Conservation (phyloP, 2,888 invertebrate species). For the Pilophorus perplexus region DNA sequence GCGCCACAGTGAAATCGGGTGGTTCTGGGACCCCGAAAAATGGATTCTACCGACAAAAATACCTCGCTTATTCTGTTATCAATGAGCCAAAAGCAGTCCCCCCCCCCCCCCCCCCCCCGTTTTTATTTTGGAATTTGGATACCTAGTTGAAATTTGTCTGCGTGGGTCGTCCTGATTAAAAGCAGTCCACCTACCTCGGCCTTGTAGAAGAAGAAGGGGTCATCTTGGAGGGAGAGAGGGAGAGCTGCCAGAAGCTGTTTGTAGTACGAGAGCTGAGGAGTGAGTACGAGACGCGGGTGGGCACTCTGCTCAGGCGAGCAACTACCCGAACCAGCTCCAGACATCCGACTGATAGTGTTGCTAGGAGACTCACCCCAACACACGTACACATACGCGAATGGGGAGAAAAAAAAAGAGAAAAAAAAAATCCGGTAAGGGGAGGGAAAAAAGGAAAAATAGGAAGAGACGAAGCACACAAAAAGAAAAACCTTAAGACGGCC, state of each 20-base stretch:
- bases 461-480: background rate
- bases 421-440: slow-evolving; percentile 21
- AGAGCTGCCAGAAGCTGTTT: slow-evolving; percentile 49
- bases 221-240: slow-evolving; percentile 45
- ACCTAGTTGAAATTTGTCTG: no score
- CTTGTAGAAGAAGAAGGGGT: slow-evolving; percentile 41
- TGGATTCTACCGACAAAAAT: no score
- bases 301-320: slow-evolving; percentile 41
- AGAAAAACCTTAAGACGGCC: slow-evolving; percentile 2
- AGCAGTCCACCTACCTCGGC: slow-evolving; percentile 37
- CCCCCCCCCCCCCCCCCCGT: no score
- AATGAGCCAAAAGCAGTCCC: no score
- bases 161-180: no score
- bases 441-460: slow-evolving; percentile 14
- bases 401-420: slow-evolving; percentile 13
- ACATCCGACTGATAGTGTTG: slow-evolving; percentile 47
- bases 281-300: slow-evolving; percentile 27
- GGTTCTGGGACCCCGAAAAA: no score
- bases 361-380: slow-evolving; percentile 49
- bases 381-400: slow-evolving; percentile 44
- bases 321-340: slow-evolving; percentile 43
- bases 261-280: slow-evolving; percentile 59
- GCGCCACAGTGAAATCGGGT: no score
- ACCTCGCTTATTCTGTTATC: no score
- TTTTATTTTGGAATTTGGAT: no score